Conservation (phyloP, 2,888 invertebrate species). For the Laspeyria flexula region DNA sequence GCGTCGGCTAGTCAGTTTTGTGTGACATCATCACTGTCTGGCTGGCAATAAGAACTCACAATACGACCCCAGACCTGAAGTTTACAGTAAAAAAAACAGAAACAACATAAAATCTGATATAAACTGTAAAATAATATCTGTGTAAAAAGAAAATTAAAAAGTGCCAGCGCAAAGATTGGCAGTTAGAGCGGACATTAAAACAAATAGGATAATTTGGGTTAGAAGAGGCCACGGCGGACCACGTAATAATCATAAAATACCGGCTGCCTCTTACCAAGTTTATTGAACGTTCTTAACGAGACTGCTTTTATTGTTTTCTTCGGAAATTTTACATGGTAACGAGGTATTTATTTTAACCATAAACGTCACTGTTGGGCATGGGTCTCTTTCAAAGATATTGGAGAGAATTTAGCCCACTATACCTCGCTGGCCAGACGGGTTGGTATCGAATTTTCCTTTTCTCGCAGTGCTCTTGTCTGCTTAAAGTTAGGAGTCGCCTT, state of each 20-base stretch:
- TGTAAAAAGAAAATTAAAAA: constrained; percentile 37
- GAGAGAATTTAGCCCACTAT: too few species aligned
- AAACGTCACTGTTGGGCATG: too few species aligned
- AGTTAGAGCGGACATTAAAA: constrained; percentile 49
- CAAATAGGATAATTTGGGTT: constrained; percentile 56
- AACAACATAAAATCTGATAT: constrained; percentile 1
- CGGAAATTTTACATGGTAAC: constrained; percentile 11
- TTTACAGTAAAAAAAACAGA: background rate
- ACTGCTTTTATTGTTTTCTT: constrained; percentile 46
- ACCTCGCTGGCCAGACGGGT: too few species aligned
- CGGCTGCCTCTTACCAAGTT: constrained; percentile 39
- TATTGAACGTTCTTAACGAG: constrained; percentile 40
- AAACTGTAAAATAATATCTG: constrained; percentile 7
- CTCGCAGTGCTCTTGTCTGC: too few species aligned
- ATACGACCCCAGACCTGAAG: too few species aligned
- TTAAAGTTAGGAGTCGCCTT: too few species aligned
- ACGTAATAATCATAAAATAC: constrained; percentile 57
- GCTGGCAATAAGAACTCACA: too few species aligned
- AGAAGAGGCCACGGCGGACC: constrained; percentile 39
- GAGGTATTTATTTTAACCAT: too few species aligned
- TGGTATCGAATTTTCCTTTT: too few species aligned
- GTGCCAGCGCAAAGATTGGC: constrained; percentile 39
- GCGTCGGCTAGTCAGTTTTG: too few species aligned
- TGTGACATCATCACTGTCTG: too few species aligned
- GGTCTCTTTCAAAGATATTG: too few species aligned